phyloP scores from a whole-genome alignment of 2,113 vertebrate species.

The Camelus dromedarius region DNA sequence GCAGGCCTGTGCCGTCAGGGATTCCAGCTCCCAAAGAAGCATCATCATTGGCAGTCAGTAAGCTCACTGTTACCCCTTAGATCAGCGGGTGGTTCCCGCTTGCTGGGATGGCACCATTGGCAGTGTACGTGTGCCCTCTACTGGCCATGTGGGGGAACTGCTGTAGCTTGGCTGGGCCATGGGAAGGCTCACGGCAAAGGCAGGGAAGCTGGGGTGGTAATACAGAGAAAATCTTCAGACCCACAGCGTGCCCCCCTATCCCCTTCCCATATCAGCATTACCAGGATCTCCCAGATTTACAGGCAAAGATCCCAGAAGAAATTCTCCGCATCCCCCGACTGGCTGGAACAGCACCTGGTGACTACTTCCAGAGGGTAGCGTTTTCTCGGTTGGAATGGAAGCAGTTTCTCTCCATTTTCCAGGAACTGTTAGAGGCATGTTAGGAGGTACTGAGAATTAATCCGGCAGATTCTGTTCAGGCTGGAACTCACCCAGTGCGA shows the following conservation, averaged over 20 bases:
- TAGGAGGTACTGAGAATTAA: background rate
- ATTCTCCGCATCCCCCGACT: background rate
- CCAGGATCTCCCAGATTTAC: background rate
- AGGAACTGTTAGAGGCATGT: background rate
- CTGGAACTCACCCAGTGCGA: background rate
- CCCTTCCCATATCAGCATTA: background rate
- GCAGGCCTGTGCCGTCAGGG: background rate
- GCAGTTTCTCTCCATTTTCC: background rate
- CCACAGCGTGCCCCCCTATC: background rate
- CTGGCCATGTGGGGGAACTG: background rate
- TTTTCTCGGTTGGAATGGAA: background rate
- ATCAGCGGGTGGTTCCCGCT: background rate
- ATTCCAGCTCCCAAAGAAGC: background rate
- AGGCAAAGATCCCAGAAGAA: background rate
- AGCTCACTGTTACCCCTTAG: background rate
- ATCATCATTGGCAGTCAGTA: background rate
- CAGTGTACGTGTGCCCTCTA: conserved; percentile 30
- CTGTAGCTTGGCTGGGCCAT: background rate
- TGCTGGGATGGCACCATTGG: background rate
- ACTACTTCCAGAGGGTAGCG: background rate
- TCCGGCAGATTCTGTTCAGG: background rate
- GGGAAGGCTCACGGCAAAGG: background rate
- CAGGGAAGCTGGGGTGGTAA: background rate
- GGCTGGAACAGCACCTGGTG: background rate
- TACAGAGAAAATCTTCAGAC: background rate